phyloP scores from a whole-genome alignment of 2,113 vertebrate genomes.

The Clinocottus analis region DNA sequence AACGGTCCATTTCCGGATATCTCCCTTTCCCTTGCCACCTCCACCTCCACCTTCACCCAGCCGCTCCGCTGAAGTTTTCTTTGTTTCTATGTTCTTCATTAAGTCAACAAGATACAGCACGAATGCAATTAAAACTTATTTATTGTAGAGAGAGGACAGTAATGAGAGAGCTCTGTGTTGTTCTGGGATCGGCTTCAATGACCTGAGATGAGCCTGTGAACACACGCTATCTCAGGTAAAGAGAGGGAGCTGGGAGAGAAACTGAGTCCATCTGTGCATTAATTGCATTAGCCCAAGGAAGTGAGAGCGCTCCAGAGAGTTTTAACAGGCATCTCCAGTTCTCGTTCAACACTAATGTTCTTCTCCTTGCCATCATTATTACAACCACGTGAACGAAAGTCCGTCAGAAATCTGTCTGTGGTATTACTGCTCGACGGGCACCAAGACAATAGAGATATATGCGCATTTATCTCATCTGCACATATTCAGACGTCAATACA shows the following conservation, averaged over 20 bases:
- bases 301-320: slow-evolving; percentile 39
- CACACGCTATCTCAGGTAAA: slow-evolving; percentile 25
- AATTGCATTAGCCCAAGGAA: slow-evolving; percentile 69
- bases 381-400: slow-evolving; percentile 40
- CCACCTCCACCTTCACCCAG: slow-evolving; percentile 14
- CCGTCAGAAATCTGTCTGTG: slow-evolving; percentile 53
- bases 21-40: slow-evolving; percentile 23
- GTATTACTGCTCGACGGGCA: slow-evolving; percentile 10
- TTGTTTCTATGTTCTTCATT: slow-evolving; percentile 62
- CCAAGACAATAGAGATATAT: slow-evolving; percentile 30
- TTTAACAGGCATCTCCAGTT: slow-evolving; percentile 64
- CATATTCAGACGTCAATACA: slow-evolving; percentile 21
- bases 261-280: slow-evolving; percentile 35
- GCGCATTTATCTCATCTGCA: slow-evolving; percentile 25
- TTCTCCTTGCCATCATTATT: slow-evolving; percentile 52
- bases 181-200: slow-evolving; percentile 43
- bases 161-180: slow-evolving; percentile 58
- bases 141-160: slow-evolving; percentile 60
- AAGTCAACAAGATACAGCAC: slow-evolving; percentile 50
- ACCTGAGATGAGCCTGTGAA: slow-evolving; percentile 43
- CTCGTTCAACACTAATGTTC: slow-evolving; percentile 52
- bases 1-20: slow-evolving; percentile 36
- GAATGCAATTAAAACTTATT: slow-evolving; percentile 57
- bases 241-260: slow-evolving; percentile 19
- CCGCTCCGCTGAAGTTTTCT: slow-evolving; percentile 36